phyloP scores from a whole-genome alignment of 35 echinoderm and acorn worm genomes.

The Strongylocentrotus purpuratus region DNA sequence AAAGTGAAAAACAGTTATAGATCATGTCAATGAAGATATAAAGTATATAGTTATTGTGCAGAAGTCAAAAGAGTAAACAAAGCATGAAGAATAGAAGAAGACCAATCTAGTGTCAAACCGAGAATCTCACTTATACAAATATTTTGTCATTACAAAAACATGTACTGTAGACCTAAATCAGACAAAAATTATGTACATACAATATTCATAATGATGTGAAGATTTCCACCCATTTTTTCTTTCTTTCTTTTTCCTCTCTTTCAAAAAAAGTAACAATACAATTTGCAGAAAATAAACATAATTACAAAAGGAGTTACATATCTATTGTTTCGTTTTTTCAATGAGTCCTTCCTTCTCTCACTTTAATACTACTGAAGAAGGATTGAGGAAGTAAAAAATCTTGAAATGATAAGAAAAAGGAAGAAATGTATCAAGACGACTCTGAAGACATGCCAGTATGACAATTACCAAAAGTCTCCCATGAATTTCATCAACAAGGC shows the following conservation, averaged over 20 bases:
- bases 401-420: background rate
- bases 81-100: background rate
- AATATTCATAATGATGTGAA: background rate
- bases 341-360: background rate
- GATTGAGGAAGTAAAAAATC: background rate
- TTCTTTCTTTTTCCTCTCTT: too few relatives aligned
- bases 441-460: background rate
- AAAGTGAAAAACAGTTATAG: conserved; percentile 41
- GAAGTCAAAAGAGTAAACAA: background rate
- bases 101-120: background rate
- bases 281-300: background rate
- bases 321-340: background rate
- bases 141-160: background rate
- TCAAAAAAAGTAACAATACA: too few relatives aligned
- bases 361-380: background rate
- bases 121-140: background rate
- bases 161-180: too few relatives aligned
- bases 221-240: background rate
- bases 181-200: background rate
- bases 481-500: background rate
- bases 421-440: background rate
- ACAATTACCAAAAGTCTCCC: background rate
- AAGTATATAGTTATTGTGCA: conserved; percentile 12
- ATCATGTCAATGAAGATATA: conserved; percentile 38
- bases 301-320: background rate